Percentiles rank a stretch among this genome's conserved stretches.
Evolutionary conservation across 2,113 vertebrate species (phyloP).

Genomic region (Tricholaema leucomelas): DNA sequence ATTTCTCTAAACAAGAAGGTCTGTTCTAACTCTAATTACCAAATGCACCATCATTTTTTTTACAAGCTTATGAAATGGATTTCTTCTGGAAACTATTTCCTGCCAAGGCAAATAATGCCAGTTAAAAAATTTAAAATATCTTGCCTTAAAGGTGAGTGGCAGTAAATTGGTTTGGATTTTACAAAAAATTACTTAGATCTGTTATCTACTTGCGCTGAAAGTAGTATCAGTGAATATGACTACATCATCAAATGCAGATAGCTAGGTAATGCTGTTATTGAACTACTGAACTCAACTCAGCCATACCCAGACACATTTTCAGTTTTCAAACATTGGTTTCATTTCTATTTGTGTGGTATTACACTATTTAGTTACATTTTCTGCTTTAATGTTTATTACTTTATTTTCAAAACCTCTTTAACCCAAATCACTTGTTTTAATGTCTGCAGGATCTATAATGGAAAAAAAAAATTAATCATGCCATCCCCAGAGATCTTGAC

Average conservation of each 20-base stretch:
- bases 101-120: background rate
- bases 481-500: background rate
- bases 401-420: background rate
- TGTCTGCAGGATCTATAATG: background rate
- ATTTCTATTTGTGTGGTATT: background rate
- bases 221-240: background rate
- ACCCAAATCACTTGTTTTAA: background rate
- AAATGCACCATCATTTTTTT: background rate
- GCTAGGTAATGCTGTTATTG: background rate
- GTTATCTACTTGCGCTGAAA: background rate
- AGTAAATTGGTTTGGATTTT: background rate
- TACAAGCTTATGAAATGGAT: background rate
- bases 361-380: background rate
- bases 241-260: background rate
- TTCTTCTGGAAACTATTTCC: background rate
- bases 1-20: background rate
- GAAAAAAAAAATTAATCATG: background rate
- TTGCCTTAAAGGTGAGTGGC: background rate
- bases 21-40: background rate
- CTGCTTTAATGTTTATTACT: background rate
- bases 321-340: background rate
- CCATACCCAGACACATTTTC: background rate
- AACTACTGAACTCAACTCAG: slow-evolving; percentile 13
- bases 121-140: background rate
- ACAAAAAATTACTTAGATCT: background rate